phyloP scores from a whole-genome alignment of 2,113 vertebrate species.

The Tragulus kanchil region DNA sequence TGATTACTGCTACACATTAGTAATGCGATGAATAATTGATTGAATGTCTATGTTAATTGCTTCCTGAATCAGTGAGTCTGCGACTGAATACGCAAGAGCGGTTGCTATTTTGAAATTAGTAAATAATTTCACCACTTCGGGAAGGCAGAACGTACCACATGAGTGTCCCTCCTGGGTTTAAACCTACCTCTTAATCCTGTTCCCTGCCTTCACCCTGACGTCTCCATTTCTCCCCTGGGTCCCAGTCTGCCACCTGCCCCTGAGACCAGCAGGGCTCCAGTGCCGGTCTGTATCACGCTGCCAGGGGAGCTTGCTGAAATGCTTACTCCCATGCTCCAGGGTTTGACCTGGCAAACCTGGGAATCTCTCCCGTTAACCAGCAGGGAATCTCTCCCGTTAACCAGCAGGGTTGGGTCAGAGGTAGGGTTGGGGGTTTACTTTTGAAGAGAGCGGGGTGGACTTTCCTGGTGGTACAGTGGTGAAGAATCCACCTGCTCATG shows the following conservation, averaged over 20 bases:
- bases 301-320: background rate
- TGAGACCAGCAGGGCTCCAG: background rate
- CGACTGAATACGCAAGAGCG: constrained; percentile 61
- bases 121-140: background rate
- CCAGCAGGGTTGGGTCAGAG: background rate
- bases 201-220: background rate
- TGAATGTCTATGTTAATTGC: constrained; percentile 79
- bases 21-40: constrained; percentile 78
- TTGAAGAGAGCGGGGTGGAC: background rate
- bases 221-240: background rate
- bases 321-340: background rate
- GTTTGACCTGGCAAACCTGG: background rate
- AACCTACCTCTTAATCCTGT: background rate
- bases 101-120: constrained; percentile 69
- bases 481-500: background rate
- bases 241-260: background rate
- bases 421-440: background rate
- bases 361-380: background rate
- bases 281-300: background rate
- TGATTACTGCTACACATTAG: constrained; percentile 78
- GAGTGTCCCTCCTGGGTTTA: background rate
- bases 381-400: background rate
- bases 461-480: background rate
- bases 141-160: background rate
- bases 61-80: constrained; percentile 77